phyloP scores from a whole-genome alignment of 2,113 vertebrate genomes.

The Calyptommatus sinebrachiatus region DNA sequence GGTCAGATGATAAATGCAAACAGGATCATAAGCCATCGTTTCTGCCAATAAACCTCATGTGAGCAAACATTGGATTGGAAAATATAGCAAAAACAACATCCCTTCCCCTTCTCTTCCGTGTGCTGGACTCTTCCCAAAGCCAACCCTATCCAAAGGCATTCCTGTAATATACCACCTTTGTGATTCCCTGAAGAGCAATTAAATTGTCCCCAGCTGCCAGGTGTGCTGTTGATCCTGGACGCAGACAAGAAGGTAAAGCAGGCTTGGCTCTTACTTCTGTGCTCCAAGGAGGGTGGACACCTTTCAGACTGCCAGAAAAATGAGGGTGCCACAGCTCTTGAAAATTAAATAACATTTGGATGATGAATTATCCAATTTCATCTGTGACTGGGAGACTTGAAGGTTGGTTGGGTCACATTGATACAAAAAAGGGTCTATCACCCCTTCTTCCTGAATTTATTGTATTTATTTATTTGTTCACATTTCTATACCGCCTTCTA shows the following conservation, averaged over 20 bases:
- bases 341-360: not conserved
- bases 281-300: slow-evolving; percentile 1
- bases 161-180: slow-evolving; percentile 28
- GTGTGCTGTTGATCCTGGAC: slow-evolving; percentile 12
- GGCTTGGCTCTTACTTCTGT: slow-evolving; percentile 4
- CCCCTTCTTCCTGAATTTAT: not conserved
- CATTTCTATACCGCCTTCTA: too few species aligned
- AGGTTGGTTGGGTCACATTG: not conserved
- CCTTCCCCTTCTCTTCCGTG: not conserved
- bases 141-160: slow-evolving; percentile 17
- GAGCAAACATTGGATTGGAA: slow-evolving; percentile 20
- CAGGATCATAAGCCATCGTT: not conserved
- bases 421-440: not conserved
- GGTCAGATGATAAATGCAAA: slow-evolving; percentile 8
- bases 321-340: not conserved
- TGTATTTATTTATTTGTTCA: too few species aligned
- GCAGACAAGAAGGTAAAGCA: slow-evolving; percentile 14
- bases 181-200: slow-evolving; percentile 35
- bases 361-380: not conserved
- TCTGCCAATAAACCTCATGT: slow-evolving; percentile 10
- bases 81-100: not conserved
- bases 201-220: slow-evolving; percentile 21
- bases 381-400: not conserved
- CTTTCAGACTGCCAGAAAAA: not conserved
- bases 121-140: slow-evolving; percentile 27